Evolutionary conservation across 2,797 vertebrate genomes (phyloP), one percentile per base, ranked within the genome.

Genomic region (Kryptolebias ocellatus): DNA sequence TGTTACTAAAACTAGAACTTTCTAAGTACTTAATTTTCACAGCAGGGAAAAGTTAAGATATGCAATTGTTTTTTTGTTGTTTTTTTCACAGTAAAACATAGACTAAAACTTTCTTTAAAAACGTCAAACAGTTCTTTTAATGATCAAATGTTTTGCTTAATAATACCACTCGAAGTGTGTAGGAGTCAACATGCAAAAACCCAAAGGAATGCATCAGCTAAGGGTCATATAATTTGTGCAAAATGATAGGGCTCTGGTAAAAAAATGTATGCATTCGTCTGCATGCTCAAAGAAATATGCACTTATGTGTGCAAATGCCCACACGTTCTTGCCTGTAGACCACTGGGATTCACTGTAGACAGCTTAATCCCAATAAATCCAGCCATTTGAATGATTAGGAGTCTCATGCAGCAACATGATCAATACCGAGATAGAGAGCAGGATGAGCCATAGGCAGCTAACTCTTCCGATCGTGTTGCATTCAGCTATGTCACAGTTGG

Each of bases 321-420:
- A 51, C 49, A 55, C 27, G 28, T 49, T 62, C 18, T 42, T 74
- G 67, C 39, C 67, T 14, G 57, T 45, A 42, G 60, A 29, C 57
- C 53, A 57, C 37, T 18, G 53, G 62, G 61, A 86, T 45, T 45
- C 69, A 45, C 69, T 78, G 73, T 74, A 78, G 87, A 72, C 70
- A 78, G 84, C 81, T 89, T 87, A 89, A 89, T 86, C 76, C 75
- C 56, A 55, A 80, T 81, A 82, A 83, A 88, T 85, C 66, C 70
- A 79, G 70, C 74, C 64, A 74, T 88, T 78, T 80, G 77, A 81
- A 83, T 76, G 79, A 89, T 85, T 84, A 65, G 53, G 49, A 71
- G 77, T 73, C 78, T 80, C 79, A 61, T 83, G 79, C 76, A 74
- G 76, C 66, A 80, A 29, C 51, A 64, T 72, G 74, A 90, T 87